phyloP scores from a whole-genome alignment of 1,140 invertebrate genomes.

The Drosophila miranda region DNA sequence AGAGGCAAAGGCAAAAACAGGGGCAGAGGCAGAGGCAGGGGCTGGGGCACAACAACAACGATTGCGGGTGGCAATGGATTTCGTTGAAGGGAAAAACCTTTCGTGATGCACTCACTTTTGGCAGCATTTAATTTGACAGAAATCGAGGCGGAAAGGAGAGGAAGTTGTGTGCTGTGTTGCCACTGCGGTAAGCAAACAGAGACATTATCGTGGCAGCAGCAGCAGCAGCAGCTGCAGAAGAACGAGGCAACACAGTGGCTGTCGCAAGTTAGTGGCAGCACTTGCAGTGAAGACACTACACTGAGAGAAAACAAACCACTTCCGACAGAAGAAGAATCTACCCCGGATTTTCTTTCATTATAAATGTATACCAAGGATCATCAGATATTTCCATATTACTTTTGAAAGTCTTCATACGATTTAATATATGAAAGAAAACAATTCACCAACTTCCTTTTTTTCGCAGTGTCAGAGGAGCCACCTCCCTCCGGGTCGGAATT shows the following conservation, averaged over 20 bases:
- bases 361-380: too few relatives aligned
- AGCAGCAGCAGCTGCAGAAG: background rate
- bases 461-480: background rate
- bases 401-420: too few relatives aligned
- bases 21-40: slow-evolving; percentile 18
- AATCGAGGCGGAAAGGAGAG: slow-evolving; percentile 4
- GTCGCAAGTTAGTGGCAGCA: slow-evolving; percentile 17
- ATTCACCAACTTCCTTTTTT: background rate
- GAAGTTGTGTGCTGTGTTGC: slow-evolving; percentile 13
- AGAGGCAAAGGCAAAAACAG: slow-evolving; percentile 2
- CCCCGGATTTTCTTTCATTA: too few relatives aligned
- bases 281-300: slow-evolving; percentile 17
- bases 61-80: slow-evolving; percentile 32
- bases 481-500: background rate
- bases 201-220: slow-evolving; percentile 25
- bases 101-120: slow-evolving; percentile 31
- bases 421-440: too few relatives aligned
- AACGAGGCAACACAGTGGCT: slow-evolving; percentile 22
- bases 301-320: too few relatives aligned
- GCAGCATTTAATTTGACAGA: background rate
- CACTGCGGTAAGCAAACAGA: slow-evolving; percentile 13
- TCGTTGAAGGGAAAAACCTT: slow-evolving; percentile 27
- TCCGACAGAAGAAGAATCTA: too few relatives aligned
- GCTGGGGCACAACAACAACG: slow-evolving; percentile 7
- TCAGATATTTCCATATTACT: too few relatives aligned